phyloP scores from a whole-genome alignment of 2,797 vertebrate genomes.

The Rhinella marina region DNA sequence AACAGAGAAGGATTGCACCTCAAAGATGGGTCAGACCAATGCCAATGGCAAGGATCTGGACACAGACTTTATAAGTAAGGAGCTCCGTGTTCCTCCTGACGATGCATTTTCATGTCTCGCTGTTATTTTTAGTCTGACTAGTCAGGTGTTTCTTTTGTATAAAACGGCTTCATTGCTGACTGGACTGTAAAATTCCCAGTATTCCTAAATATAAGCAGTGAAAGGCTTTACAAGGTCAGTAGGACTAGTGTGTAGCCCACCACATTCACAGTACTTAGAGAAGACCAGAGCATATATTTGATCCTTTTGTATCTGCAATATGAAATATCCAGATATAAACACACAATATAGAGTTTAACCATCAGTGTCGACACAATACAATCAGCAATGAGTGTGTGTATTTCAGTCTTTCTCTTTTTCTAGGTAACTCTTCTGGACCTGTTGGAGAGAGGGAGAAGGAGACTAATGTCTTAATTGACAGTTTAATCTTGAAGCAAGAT shows the following conservation, averaged over 20 bases:
- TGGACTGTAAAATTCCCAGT: neutral
- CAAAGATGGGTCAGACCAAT: slow-evolving; percentile 81
- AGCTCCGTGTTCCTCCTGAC: neutral
- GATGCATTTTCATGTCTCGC: neutral
- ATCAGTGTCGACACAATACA: too few species aligned
- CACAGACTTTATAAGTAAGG: slow-evolving; percentile 91
- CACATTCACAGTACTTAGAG: neutral
- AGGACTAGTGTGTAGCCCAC: neutral
- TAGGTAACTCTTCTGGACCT: slow-evolving; percentile 88
- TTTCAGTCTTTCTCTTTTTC: slow-evolving; percentile 21
- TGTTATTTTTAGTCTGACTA: neutral
- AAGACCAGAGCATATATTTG: neutral
- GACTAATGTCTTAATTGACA: slow-evolving; percentile 89
- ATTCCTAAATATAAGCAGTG: neutral
- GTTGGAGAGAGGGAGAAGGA: slow-evolving; percentile 81
- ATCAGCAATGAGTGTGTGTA: neutral
- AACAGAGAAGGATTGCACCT: slow-evolving; percentile 86
- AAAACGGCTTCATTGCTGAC: neutral
- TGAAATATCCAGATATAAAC: too few species aligned
- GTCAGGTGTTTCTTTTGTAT: neutral
- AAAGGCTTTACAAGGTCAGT: neutral
- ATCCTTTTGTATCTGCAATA: neutral
- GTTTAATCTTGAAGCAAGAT: slow-evolving; percentile 84
- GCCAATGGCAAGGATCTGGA: slow-evolving; percentile 87
- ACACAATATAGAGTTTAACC: too few species aligned